These are phyloP conservation scores for Caerostris extrusa DNA, from an alignment of 1,140 invertebrate genomes.

Conservation along the genomic window DNA sequence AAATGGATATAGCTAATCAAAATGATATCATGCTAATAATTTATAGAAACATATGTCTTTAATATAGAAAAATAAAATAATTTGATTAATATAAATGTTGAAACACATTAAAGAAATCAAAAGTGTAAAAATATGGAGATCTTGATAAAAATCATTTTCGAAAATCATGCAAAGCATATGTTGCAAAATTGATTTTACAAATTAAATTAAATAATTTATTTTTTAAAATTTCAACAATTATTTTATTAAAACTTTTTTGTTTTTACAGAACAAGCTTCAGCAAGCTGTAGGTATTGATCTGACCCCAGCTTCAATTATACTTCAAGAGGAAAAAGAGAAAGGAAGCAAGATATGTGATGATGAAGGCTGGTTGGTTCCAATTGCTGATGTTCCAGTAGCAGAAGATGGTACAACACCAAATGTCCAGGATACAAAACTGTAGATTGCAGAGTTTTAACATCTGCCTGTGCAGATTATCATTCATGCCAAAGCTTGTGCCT, in stretches of 20 bases:
- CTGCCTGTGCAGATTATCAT: background rate
- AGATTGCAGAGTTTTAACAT: background rate
- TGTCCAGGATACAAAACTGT: slow-evolving; percentile 67
- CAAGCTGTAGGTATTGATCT: slow-evolving; percentile 62
- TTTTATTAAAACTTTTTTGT: background rate
- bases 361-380: slow-evolving; percentile 61
- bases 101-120: background rate
- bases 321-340: slow-evolving; percentile 61
- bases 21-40: no score
- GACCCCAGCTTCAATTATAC: slow-evolving; percentile 43
- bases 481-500: slow-evolving; percentile 29
- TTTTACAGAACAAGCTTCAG: slow-evolving; percentile 31
- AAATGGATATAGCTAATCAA: no score
- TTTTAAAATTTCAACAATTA: no score
- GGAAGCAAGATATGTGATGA: slow-evolving; percentile 63
- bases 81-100: background rate
- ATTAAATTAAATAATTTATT: no score
- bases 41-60: background rate
- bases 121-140: background rate
- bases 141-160: background rate
- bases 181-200: no score
- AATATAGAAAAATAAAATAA: background rate
- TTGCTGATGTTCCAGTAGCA: slow-evolving; percentile 56
- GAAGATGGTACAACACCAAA: slow-evolving; percentile 43
- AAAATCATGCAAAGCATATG: no score